Base-by-base conservation (phyloP, 2,113 vertebrate species). In the Dicaeum eximium region DNA sequence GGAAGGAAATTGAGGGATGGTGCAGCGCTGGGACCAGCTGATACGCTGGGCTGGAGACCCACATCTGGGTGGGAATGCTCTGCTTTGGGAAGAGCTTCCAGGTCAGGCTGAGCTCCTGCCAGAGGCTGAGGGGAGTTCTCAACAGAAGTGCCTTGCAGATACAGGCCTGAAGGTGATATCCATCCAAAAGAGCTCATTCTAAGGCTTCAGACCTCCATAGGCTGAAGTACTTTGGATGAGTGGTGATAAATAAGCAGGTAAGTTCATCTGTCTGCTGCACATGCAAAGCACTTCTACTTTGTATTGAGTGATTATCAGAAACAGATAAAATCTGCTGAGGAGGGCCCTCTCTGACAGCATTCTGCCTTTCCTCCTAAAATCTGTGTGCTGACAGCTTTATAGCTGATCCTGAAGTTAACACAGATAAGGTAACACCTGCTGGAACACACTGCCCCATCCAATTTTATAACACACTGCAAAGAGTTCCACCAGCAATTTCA, bases 51-150 rank as follows among this genome's bases (percentile, higher is more conserved):
- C 44, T 20, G 3, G 21, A 61, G 19, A 42, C 6, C 21, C 69
- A 9, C 0, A 0, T 7, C 30, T 53, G 51, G 50, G 6, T 19
- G 40, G 50, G 53, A 37, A 69, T 2, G 7, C 7, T 69, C n/a
- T 86, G 72, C 45, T 30, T 65, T 37, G 22, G 22, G 42, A 80
- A 86, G 40, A 51, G 40, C 38, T 77, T 24, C 50, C 48, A 80
- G 75, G 8, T 12, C 1, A 1, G 38, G 31, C 54, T 50, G 47
- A 45, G 33, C 35, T 11, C 15, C 35, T 66, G 50, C 50, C 67
- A 70, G 60, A 1, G 48, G 15, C 51, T 47, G 48, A 35, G 31
- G 14, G 11, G 8, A 47, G 35, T 6, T 58, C 21, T 33, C 28
- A 8, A 2, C 6, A 21, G 5, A 51, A 67, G 17, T 10, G 13